phyloP scores from a whole-genome alignment of 2,888 invertebrate species.

The Spodoptera exigua region DNA sequence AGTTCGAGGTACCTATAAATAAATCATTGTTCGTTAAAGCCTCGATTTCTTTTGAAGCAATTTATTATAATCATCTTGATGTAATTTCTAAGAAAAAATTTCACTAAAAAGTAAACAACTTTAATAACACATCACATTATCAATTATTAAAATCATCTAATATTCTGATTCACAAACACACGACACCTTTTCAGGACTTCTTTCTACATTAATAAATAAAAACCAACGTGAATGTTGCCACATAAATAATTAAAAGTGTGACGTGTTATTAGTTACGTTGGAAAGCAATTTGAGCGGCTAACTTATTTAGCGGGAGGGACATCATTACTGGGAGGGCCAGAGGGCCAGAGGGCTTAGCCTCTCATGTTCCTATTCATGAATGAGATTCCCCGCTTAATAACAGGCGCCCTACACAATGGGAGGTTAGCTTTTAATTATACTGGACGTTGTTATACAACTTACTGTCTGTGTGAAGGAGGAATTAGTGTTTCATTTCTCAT shows the following conservation, averaged over 20 bases:
- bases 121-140: neutral
- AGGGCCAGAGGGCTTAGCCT: conserved; percentile 47
- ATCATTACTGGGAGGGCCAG: conserved; percentile 41
- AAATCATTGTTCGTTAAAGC: too few relatives aligned
- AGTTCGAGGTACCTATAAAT: too few relatives aligned
- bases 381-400: conserved; percentile 60
- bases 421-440: conserved; percentile 57
- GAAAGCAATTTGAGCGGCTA: conserved; percentile 53
- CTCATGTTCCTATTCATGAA: conserved; percentile 67
- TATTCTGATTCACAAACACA: too few relatives aligned
- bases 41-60: too few relatives aligned
- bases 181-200: too few relatives aligned
- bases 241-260: conserved; percentile 19
- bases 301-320: conserved; percentile 53
- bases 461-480: conserved; percentile 3
- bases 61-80: too few relatives aligned
- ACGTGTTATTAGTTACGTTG: conserved; percentile 25
- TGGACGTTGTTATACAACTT: conserved; percentile 15
- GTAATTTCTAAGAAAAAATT: too few relatives aligned
- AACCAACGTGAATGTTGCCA: neutral
- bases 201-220: too few relatives aligned
- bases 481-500: conserved; percentile 6
- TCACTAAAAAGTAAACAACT: too few relatives aligned
- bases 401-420: conserved; percentile 46
- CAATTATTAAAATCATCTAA: too few relatives aligned